A percentile compares a stretch with the other conserved stretches of the same genome.
Evolutionary conservation across 2,797 vertebrate genomes (phyloP).

Genomic region (Phyllotis vaccarum): DNA sequence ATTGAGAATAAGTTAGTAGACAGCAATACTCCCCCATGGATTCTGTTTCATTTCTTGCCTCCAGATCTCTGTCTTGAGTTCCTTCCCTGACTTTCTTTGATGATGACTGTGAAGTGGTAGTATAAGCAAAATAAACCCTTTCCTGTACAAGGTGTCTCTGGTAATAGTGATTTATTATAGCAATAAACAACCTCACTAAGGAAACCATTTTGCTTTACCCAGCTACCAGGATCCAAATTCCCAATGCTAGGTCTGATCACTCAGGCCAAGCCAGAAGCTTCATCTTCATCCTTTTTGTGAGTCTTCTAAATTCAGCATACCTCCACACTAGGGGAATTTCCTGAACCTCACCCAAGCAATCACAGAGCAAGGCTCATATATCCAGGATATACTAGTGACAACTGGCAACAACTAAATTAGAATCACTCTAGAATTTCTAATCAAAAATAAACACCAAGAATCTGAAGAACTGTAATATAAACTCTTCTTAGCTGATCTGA

Average conservation of each 20-base stretch:
- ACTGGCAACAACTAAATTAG: not conserved
- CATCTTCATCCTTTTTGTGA: not conserved
- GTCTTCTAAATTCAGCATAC: not conserved
- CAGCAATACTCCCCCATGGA: not conserved
- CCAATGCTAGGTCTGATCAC: not conserved
- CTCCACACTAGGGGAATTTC: not conserved
- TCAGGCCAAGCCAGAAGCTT: not conserved
- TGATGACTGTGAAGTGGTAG: too few relatives aligned
- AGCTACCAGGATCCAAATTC: not conserved
- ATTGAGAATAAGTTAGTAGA: not conserved
- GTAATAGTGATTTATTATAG: not conserved
- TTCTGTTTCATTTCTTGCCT: not conserved
- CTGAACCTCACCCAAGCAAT: not conserved
- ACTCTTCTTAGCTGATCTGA: not conserved
- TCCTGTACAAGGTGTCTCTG: not conserved
- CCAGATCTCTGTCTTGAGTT: too few relatives aligned
- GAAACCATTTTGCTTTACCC: not conserved
- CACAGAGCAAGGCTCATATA: not conserved
- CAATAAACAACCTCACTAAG: not conserved
- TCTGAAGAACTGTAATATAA: not conserved
- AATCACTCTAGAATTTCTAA: not conserved
- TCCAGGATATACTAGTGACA: not conserved
- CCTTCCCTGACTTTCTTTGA: too few relatives aligned
- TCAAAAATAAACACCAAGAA: not conserved
- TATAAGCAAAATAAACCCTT: not conserved